Conservation (phyloP, 64 coral and sea anemone genomes). For the Acropora tenuis region DNA sequence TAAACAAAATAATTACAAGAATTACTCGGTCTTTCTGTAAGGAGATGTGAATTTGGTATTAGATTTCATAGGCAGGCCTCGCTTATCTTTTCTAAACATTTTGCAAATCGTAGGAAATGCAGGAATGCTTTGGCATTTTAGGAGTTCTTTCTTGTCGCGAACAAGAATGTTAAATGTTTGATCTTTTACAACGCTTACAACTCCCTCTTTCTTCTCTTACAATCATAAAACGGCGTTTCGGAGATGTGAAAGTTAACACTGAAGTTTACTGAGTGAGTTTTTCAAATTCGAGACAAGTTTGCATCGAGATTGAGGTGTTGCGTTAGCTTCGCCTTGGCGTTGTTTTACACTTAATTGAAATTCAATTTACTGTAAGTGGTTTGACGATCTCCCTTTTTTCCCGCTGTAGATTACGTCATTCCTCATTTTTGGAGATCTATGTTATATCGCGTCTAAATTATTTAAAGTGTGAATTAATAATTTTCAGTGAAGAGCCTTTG, state of each 20-base stretch:
- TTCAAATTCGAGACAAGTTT: not conserved
- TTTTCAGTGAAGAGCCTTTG: not conserved
- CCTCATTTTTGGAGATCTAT: conserved; percentile 6
- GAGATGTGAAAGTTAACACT: not conserved
- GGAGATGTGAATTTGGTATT: not conserved
- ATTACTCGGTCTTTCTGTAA: not conserved
- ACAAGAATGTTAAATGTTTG: not conserved
- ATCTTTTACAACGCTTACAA: not conserved
- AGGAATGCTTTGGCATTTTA: conserved; percentile 12
- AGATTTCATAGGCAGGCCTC: not conserved
- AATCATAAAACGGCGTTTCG: not conserved
- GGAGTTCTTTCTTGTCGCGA: not conserved
- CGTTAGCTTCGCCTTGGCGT: not conserved
- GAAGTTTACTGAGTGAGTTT: not conserved
- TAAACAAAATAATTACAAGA: conserved; percentile 26
- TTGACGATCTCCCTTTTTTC: not conserved
- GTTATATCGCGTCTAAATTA: not conserved
- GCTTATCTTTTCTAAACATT: conserved; percentile 29
- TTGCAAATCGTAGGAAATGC: conserved; percentile 6
- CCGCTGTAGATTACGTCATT: conserved; percentile 3
- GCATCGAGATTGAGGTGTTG: not conserved
- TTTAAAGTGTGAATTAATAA: not conserved
- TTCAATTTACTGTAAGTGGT: not conserved
- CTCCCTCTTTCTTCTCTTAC: not conserved
- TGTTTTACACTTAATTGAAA: not conserved